Evolutionary conservation across 1,140 invertebrate genomes (phyloP).

Genomic region (Temnothorax nylanderi): DNA sequence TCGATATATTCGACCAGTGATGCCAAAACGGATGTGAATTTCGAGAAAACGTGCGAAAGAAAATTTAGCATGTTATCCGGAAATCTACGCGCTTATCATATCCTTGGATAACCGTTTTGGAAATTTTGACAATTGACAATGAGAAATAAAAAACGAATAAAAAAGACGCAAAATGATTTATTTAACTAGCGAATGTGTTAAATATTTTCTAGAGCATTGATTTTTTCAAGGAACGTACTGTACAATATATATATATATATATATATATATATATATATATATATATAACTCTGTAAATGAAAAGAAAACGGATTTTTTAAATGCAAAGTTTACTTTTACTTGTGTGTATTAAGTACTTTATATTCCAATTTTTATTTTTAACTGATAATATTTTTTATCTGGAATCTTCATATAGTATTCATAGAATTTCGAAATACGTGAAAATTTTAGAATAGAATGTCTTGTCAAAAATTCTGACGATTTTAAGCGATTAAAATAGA

Average conservation of each 20-base stretch:
- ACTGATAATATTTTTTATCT: not conserved
- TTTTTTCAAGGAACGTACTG: not conserved
- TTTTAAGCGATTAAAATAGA: constrained; percentile 6
- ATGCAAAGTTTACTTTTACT: not conserved
- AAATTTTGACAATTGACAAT: not conserved
- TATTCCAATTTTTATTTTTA: not conserved
- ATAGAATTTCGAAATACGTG: not conserved
- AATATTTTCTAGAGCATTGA: not conserved
- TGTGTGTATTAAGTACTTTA: not conserved
- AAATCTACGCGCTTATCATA: constrained; percentile 25
- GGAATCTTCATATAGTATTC: not conserved
- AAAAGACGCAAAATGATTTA: not conserved
- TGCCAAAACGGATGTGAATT: constrained; percentile 69
- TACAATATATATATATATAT: too few relatives aligned
- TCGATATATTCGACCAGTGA: constrained; percentile 48
- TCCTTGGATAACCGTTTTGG: not conserved
- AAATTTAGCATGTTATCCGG: constrained; percentile 34
- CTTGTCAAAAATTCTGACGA: not conserved
- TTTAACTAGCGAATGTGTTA: not conserved
- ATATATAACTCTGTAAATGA: not conserved
- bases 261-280: too few relatives aligned
- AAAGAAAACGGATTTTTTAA: not conserved
- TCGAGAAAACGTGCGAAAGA: constrained; percentile 44
- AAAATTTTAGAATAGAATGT: not conserved
- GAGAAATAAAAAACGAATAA: not conserved